These are phyloP conservation scores for Zophobas morio DNA, from an alignment of 1,140 invertebrate species.

Conservation along the genomic window DNA sequence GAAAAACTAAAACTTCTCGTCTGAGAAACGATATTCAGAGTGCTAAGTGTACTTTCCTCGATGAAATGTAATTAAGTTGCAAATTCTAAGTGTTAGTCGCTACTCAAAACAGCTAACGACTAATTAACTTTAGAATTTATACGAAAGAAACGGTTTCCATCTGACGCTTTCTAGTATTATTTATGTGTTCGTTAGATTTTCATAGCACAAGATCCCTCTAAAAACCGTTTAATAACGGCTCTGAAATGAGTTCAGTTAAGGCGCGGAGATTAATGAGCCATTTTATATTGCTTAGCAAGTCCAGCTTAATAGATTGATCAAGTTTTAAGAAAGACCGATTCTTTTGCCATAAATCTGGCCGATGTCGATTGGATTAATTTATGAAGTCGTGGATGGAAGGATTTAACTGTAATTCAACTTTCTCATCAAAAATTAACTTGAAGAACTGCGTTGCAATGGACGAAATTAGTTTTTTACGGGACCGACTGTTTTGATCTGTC, in stretches of 20 bases:
- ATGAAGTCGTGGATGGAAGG: neutral
- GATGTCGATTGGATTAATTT: conserved; percentile 12
- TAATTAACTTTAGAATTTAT: conserved; percentile 9
- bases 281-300: conserved; percentile 42
- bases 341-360: conserved; percentile 7
- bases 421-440: conserved; percentile 23
- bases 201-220: conserved; percentile 9
- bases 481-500: conserved; percentile 36
- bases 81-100: conserved; percentile 18
- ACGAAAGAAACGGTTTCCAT: conserved; percentile 15
- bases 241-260: conserved; percentile 25
- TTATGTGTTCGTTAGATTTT: conserved; percentile 34
- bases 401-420: conserved; percentile 38
- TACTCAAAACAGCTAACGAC: conserved; percentile 33
- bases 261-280: conserved; percentile 29
- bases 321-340: conserved; percentile 21
- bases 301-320: conserved; percentile 26
- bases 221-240: conserved; percentile 30
- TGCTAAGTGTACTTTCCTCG: neutral
- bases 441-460: conserved; percentile 22
- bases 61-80: conserved; percentile 1
- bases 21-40: conserved; percentile 1
- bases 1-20: neutral
- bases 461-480: conserved; percentile 22
- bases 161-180: conserved; percentile 18